phyloP scores from a whole-genome alignment of 2,888 invertebrate genomes.

The Heliconius aoede region DNA sequence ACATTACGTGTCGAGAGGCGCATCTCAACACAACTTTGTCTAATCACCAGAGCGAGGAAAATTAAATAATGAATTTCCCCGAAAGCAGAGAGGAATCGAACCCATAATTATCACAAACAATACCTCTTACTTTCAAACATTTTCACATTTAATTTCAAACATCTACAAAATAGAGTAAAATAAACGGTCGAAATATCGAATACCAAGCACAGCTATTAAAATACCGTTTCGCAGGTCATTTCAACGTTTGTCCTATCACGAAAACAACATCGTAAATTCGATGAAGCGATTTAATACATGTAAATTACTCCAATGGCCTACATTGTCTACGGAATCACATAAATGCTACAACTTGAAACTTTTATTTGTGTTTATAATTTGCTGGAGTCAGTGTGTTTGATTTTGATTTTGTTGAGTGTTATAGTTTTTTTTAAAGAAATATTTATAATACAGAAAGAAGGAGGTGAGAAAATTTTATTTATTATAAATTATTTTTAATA shows the following conservation, averaged over 20 bases:
- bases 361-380: conserved; percentile 5
- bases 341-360: not conserved
- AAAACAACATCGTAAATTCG: conserved; percentile 51
- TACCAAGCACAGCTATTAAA: not conserved
- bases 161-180: not conserved
- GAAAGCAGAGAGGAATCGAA: too few species aligned
- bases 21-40: not conserved
- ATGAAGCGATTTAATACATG: conserved; percentile 29
- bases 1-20: not conserved
- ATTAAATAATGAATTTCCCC: too few species aligned
- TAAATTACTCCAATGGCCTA: conserved; percentile 24
- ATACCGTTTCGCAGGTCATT: conserved; percentile 9
- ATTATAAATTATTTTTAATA: not conserved
- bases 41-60: not conserved
- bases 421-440: not conserved
- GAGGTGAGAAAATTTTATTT: not conserved
- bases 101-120: not conserved
- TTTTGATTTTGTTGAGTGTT: not conserved
- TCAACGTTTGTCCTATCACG: conserved; percentile 22
- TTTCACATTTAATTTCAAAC: not conserved
- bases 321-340: conserved; percentile 13
- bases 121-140: not conserved
- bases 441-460: not conserved
- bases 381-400: not conserved
- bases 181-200: not conserved